Conservation (phyloP, 2,888 invertebrate species). For the Rhingia campestris region DNA sequence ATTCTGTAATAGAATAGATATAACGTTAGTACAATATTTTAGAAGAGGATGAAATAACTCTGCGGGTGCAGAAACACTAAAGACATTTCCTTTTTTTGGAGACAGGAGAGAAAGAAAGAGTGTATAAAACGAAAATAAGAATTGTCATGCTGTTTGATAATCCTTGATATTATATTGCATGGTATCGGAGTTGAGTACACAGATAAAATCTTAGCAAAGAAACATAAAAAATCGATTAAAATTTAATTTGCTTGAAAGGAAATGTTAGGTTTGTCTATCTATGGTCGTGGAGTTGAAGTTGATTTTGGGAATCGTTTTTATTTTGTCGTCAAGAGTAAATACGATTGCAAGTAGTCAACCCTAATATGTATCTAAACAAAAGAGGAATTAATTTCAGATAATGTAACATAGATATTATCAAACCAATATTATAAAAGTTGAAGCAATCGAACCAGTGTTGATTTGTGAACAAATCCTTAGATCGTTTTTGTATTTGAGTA, state of each 20-base stretch:
- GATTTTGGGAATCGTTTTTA: neutral
- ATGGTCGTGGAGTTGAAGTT: neutral
- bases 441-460: no score
- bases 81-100: constrained; percentile 36
- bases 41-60: constrained; percentile 48
- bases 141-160: constrained; percentile 60
- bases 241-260: constrained; percentile 56
- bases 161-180: constrained; percentile 57
- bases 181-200: constrained; percentile 7
- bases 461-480: no score
- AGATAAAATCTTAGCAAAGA: neutral
- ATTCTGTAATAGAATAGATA: constrained; percentile 38
- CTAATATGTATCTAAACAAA: neutral
- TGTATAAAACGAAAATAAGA: constrained; percentile 43
- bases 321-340: neutral
- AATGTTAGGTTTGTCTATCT: constrained; percentile 18
- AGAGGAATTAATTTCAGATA: no score
- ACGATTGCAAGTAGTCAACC: neutral
- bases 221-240: constrained; percentile 48
- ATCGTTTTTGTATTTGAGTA: no score
- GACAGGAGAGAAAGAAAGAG: neutral
- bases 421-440: no score
- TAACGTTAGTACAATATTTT: constrained; percentile 47
- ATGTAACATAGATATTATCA: no score
- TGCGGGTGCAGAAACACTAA: constrained; percentile 18